These are phyloP conservation scores for Tetrapedia diversipes DNA, from an alignment of 2,888 invertebrate genomes.

Conservation along the genomic window DNA sequence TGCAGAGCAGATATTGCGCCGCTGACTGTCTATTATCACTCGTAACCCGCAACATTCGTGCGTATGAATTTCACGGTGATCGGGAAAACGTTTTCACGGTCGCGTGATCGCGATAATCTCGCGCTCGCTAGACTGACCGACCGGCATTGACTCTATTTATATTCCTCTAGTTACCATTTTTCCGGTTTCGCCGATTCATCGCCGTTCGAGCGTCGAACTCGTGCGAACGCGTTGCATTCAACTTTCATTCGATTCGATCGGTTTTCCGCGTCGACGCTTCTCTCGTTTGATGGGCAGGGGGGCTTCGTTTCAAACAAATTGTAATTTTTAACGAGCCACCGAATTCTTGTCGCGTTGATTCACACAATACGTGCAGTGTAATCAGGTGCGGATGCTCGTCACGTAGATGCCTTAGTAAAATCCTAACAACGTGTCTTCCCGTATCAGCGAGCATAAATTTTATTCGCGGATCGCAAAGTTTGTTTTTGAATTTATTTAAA, in stretches of 20 bases:
- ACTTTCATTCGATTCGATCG: neutral
- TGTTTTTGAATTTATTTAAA: neutral
- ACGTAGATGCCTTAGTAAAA: slow-evolving; percentile 13
- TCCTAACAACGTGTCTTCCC: neutral
- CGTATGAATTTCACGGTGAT: neutral
- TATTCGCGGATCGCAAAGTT: neutral
- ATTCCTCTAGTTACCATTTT: slow-evolving; percentile 10
- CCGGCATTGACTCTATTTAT: slow-evolving; percentile 13
- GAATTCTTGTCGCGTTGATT: neutral
- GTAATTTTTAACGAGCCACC: too few species aligned
- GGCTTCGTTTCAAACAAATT: too few species aligned
- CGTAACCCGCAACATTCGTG: neutral
- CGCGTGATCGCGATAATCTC: slow-evolving; percentile 17
- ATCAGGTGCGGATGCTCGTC: slow-evolving; percentile 10
- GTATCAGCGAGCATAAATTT: neutral
- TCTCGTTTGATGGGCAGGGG: neutral
- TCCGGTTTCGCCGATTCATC: too few species aligned
- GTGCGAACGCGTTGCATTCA: neutral
- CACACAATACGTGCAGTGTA: neutral
- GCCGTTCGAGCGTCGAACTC: neutral
- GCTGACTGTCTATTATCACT: neutral
- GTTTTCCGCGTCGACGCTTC: neutral
- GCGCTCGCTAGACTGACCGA: neutral
- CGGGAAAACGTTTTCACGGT: slow-evolving; percentile 27
- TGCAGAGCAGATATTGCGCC: neutral